Conservation (phyloP, 2,888 invertebrate genomes). For the Epinotia nisella region DNA sequence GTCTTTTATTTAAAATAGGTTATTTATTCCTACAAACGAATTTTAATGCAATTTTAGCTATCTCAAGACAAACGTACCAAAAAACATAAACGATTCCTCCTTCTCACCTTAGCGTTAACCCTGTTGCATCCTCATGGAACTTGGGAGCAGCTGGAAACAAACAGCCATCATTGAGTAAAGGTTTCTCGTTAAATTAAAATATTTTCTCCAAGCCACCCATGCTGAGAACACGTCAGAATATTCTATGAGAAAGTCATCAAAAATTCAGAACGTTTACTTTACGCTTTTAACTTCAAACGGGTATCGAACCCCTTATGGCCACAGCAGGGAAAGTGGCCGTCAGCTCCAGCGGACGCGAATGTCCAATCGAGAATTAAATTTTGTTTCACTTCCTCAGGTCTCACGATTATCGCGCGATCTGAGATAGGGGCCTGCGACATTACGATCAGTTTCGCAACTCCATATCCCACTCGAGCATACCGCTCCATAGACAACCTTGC, state of each 20-base stretch:
- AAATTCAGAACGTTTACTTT: slow-evolving; percentile 38
- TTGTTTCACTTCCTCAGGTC: slow-evolving; percentile 59
- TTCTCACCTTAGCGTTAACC: not conserved
- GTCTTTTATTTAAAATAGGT: too few relatives aligned
- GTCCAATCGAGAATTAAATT: slow-evolving; percentile 49
- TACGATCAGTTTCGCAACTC: slow-evolving; percentile 6
- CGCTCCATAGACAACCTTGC: slow-evolving; percentile 2
- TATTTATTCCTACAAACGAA: too few relatives aligned
- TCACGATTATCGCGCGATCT: slow-evolving; percentile 56
- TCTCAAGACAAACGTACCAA: too few relatives aligned
- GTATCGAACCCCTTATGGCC: slow-evolving; percentile 40
- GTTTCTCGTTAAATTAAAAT: not conserved
- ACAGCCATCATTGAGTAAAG: not conserved
- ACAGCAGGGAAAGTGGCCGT: slow-evolving; percentile 55
- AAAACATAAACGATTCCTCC: too few relatives aligned
- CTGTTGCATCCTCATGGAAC: too few relatives aligned
- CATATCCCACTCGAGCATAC: not conserved
- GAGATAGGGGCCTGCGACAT: slow-evolving; percentile 38
- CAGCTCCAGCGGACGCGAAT: slow-evolving; percentile 50
- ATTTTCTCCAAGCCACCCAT: not conserved
- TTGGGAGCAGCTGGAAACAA: not conserved
- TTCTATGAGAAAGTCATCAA: slow-evolving; percentile 38
- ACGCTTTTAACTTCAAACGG: slow-evolving; percentile 32
- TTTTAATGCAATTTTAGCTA: too few relatives aligned
- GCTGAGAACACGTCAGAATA: slow-evolving; percentile 23